A percentile compares a stretch with the other conserved stretches of the same genome.
Evolutionary conservation across 1,140 invertebrate species (phyloP).

Genomic region (Bombus picipes): DNA sequence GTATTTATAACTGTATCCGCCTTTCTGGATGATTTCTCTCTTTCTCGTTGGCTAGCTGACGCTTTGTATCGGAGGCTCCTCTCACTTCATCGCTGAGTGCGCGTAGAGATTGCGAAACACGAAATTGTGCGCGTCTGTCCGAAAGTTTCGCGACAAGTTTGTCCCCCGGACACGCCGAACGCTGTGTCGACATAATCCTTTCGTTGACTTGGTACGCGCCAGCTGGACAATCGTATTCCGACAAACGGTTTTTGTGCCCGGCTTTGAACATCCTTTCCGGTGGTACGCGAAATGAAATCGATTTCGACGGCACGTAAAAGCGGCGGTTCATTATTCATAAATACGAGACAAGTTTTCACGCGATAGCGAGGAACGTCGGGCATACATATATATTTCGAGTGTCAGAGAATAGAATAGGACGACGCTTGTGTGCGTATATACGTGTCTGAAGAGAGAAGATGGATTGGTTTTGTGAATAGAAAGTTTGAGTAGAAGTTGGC

Average conservation of each 20-base stretch:
- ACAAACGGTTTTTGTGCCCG: background rate
- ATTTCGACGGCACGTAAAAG: conserved; percentile 5
- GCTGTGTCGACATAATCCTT: background rate
- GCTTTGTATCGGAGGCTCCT: background rate
- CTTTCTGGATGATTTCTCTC: background rate
- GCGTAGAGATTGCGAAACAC: conserved; percentile 55
- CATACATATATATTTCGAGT: background rate
- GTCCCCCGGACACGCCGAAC: conserved; percentile 21
- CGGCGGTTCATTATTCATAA: background rate
- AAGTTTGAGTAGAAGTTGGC: background rate
- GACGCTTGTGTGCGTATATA: background rate
- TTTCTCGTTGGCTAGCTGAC: background rate
- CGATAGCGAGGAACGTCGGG: background rate
- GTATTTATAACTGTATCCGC: background rate
- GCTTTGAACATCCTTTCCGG: background rate
- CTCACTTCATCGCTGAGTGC: conserved; percentile 39
- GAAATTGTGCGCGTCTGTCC: conserved; percentile 49
- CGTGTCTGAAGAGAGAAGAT: background rate
- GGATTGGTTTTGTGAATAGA: background rate
- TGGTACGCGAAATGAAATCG: background rate
- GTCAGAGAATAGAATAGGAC: background rate
- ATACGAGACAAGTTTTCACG: background rate
- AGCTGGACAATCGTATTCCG: background rate
- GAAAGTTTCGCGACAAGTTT: conserved; percentile 57
- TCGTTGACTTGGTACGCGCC: background rate